phyloP scores from a whole-genome alignment of 2,797 vertebrate species.

The Mormyrops attenuatus region DNA sequence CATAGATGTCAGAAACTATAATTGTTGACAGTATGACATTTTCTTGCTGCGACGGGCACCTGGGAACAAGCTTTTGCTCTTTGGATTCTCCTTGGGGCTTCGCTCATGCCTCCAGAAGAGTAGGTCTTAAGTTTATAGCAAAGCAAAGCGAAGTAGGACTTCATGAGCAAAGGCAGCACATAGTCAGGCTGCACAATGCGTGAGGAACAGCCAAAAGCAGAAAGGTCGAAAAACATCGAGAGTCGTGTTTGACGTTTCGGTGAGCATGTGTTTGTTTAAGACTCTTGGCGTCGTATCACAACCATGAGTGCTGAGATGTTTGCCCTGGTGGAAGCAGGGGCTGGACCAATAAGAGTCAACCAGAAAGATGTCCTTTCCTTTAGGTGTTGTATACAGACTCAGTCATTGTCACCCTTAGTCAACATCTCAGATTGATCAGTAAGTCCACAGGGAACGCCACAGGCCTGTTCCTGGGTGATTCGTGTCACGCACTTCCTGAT shows the following conservation, averaged over 20 bases:
- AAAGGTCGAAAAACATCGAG: background rate
- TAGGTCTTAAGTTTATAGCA: background rate
- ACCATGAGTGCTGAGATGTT: background rate
- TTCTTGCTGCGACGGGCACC: slow-evolving; percentile 25
- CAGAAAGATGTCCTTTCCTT: background rate
- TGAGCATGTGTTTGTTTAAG: background rate
- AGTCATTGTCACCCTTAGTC: slow-evolving; percentile 9
- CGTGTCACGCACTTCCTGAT: background rate
- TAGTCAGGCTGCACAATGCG: background rate
- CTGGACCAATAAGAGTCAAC: background rate
- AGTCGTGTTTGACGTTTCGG: background rate
- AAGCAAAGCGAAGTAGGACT: background rate
- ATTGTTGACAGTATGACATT: slow-evolving; percentile 31
- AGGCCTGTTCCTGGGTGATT: background rate
- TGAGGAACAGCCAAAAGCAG: background rate
- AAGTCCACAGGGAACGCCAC: background rate
- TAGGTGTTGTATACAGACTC: background rate
- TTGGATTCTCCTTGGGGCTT: slow-evolving; percentile 26
- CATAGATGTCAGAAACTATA: background rate
- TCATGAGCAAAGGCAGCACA: background rate
- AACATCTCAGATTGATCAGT: background rate
- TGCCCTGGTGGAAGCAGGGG: background rate
- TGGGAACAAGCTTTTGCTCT: slow-evolving; percentile 31
- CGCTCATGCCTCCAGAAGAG: slow-evolving; percentile 16
- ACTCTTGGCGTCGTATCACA: background rate